Evolutionary conservation across 2,888 invertebrate species (phyloP), one percentile per base, ranked within the genome.

Genomic region (Stratiomys singularior): DNA sequence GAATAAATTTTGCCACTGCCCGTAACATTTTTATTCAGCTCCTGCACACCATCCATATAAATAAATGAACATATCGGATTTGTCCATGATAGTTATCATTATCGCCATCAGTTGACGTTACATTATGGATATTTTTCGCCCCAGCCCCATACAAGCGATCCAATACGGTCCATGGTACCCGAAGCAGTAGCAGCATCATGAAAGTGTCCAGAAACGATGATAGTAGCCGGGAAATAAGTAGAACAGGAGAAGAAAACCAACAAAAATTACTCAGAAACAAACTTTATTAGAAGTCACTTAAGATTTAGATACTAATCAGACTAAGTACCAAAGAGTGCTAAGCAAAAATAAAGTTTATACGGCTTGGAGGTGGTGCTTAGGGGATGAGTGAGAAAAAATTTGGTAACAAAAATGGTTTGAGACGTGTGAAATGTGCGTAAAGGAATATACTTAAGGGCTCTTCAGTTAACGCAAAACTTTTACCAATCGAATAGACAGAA

Each of bases 1-100:
- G 83, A 83, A 76, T 82, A 79, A 52, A 88, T 87, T 79, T 85
- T 86, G 1, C 88, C 88, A 28, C 81, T 78, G 2, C 86, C 86
- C 3, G 80, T 82, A 0, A 87, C 82, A 78, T 84, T 79, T 1
- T 79, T 77, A 23, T 83, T 84, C 1, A 87, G 82, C 3, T 82
- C 82, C 87, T 87, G 58, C 25, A 80, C 79, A 60, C 28, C 37
- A 13, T 15, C 28, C 64, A 64, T 15, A 60, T 60, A n/a, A 5
- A n/a, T 64, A 18, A 15, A 64, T 64, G n/a, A 18, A 71, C 21
- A n/a, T 71, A n/a, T 15, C 44, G 46, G 25, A 46, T 67, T 67
- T 71, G 52, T 71, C 25, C 23, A 71, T 71, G 27, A 28, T 25
- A 25, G 71, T 71, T 67, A 67, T 67, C 46, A 27, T 44, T 37